A percentile compares a stretch with the other conserved stretches of the same genome.
These are phyloP conservation scores for Dascyllus trimaculatus DNA, from an alignment of 2,113 vertebrate genomes.

Conservation along the genomic window DNA sequence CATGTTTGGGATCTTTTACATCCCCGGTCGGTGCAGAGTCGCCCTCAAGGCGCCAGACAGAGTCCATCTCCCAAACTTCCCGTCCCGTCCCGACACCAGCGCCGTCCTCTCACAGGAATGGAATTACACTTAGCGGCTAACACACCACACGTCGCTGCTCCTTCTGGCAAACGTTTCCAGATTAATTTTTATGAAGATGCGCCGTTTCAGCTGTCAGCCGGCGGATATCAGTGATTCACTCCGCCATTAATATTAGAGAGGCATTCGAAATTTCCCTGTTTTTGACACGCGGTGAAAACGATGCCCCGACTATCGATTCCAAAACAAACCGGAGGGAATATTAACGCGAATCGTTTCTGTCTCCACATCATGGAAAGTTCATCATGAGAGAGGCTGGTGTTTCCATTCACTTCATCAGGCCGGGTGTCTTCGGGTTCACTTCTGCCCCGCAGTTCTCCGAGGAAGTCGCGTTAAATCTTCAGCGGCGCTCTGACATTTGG, in stretches of 20 bases:
- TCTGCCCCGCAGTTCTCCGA: too few relatives aligned
- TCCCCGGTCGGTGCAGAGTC: slow-evolving; percentile 33
- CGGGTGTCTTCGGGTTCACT: background rate
- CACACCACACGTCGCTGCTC: slow-evolving; percentile 1
- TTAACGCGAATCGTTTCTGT: background rate
- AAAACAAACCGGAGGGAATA: slow-evolving; percentile 29
- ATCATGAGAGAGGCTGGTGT: background rate
- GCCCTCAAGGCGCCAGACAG: slow-evolving; percentile 55
- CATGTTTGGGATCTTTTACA: slow-evolving; percentile 65
- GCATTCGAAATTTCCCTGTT: slow-evolving; percentile 18
- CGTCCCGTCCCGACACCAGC: background rate
- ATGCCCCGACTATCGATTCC: slow-evolving; percentile 9
- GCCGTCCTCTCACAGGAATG: slow-evolving; percentile 35
- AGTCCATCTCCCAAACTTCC: slow-evolving; percentile 33
- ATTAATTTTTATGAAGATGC: slow-evolving; percentile 33
- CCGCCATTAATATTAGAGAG: slow-evolving; percentile 2
- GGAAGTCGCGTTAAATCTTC: too few relatives aligned
- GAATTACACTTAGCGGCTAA: slow-evolving; percentile 54
- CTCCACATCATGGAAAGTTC: slow-evolving; percentile 12
- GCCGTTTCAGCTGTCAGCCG: slow-evolving; percentile 30
- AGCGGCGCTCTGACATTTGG: too few relatives aligned
- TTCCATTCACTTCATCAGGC: slow-evolving; percentile 10
- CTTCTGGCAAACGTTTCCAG: slow-evolving; percentile 17
- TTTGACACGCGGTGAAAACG: slow-evolving; percentile 23
- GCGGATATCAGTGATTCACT: slow-evolving; percentile 20